phyloP scores from a whole-genome alignment of 2,888 invertebrate species.

The Pristionchus japonicus region DNA sequence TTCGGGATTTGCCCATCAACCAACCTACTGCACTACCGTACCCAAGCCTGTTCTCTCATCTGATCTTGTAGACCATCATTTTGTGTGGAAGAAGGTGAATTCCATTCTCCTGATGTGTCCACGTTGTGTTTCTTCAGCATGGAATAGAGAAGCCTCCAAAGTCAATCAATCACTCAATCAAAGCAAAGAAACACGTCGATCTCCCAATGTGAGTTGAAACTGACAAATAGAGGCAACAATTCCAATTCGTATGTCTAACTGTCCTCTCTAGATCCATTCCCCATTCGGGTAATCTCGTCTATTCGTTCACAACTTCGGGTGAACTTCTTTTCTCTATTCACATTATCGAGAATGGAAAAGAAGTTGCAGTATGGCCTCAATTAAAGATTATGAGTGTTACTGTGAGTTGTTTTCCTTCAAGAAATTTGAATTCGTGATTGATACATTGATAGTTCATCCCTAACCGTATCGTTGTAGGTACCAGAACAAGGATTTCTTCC shows the following conservation, averaged over 20 bases:
- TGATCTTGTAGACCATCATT: not conserved
- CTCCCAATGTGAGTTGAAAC: not conserved
- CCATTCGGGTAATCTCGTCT: not conserved
- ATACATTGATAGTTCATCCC: not conserved
- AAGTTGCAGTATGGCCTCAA: constrained; percentile 64
- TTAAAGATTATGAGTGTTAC: constrained; percentile 7
- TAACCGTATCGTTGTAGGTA: constrained; percentile 54
- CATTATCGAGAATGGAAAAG: constrained; percentile 56
- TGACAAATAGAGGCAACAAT: no score
- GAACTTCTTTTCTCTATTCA: constrained; percentile 70
- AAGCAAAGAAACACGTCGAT: constrained; percentile 31
- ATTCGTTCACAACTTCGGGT: constrained; percentile 62
- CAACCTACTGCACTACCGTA: constrained; percentile 55
- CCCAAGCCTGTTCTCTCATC: constrained; percentile 47
- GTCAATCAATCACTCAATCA: not conserved
- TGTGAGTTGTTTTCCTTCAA: not conserved
- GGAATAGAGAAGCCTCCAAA: constrained; percentile 9
- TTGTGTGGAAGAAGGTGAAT: constrained; percentile 8
- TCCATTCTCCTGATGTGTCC: not conserved
- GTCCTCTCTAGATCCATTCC: not conserved
- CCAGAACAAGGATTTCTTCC: constrained; percentile 63
- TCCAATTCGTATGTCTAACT: not conserved
- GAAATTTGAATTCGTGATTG: not conserved
- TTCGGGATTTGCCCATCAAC: constrained; percentile 63
- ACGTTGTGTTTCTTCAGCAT: not conserved